Conservation (phyloP, 37 sponge, comb jelly and placozoan genomes). For the Oopsacas minuta region DNA sequence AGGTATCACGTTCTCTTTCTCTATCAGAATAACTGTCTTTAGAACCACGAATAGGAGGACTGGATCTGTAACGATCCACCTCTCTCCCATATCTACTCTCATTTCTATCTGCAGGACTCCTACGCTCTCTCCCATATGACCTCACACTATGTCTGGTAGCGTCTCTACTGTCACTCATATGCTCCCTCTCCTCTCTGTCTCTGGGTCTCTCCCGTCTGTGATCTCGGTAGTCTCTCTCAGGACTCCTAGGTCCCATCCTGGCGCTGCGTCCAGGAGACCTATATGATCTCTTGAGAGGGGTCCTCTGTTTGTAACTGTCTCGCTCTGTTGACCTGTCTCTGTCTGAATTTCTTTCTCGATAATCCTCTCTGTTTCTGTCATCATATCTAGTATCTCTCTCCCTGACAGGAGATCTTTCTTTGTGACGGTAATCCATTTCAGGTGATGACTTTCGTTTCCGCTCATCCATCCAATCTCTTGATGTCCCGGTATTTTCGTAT, state of each 20-base stretch:
- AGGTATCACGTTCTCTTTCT: background rate
- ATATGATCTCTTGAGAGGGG: background rate
- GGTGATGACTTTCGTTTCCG: background rate
- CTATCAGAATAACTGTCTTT: background rate
- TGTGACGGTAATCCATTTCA: background rate
- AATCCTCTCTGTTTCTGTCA: background rate
- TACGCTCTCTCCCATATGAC: background rate
- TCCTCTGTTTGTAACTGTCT: background rate
- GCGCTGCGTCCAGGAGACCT: background rate
- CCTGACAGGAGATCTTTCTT: background rate
- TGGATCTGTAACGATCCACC: background rate
- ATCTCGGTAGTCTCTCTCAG: background rate
- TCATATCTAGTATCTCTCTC: background rate
- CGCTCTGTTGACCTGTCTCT: background rate
- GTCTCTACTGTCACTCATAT: background rate
- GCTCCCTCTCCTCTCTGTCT: background rate
- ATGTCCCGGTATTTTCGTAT: background rate
- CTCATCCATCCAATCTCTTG: background rate
- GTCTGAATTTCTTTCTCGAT: background rate
- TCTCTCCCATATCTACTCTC: background rate
- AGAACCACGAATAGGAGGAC: background rate
- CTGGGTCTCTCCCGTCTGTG: background rate
- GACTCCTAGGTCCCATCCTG: background rate
- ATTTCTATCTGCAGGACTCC: background rate
- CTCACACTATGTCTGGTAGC: background rate